Conservation (phyloP, 2,797 vertebrate genomes). For the Champsocephalus gunnari region DNA sequence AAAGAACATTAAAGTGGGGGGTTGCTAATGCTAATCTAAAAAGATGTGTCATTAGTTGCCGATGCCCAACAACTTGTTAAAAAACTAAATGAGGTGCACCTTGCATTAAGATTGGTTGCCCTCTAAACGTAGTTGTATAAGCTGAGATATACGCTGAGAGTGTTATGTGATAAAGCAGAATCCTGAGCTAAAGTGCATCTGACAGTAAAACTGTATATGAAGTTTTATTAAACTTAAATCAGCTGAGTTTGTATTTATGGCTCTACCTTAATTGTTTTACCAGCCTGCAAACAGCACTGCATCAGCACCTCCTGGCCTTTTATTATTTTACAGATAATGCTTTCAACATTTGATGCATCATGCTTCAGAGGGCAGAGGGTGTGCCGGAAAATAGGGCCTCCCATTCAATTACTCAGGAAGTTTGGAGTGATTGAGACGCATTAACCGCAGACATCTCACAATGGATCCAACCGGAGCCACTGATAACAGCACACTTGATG, state of each 20-base stretch:
- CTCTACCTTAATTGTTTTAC: constrained; percentile 73
- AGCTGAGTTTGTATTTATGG: constrained; percentile 75
- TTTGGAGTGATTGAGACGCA: constrained; percentile 81
- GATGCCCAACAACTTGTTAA: neutral
- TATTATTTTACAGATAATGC: constrained; percentile 72
- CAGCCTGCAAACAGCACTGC: constrained; percentile 69
- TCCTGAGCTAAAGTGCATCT: constrained; percentile 49
- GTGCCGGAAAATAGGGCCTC: constrained; percentile 62
- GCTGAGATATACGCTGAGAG: constrained; percentile 22
- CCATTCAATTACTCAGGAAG: constrained; percentile 76
- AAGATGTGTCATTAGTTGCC: too few relatives aligned
- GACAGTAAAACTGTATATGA: constrained; percentile 59
- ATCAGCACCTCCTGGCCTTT: constrained; percentile 72
- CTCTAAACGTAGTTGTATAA: constrained; percentile 11
- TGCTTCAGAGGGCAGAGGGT: constrained; percentile 46
- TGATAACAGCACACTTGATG: constrained; percentile 54
- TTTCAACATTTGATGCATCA: constrained; percentile 71
- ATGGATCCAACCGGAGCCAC: constrained; percentile 81
- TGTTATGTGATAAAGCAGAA: constrained; percentile 48
- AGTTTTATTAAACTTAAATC: constrained; percentile 73
- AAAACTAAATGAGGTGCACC: neutral
- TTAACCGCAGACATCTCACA: constrained; percentile 82
- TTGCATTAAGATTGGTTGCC: neutral
- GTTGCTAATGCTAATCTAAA: too few relatives aligned
- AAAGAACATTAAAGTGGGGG: too few relatives aligned